Evolutionary conservation across 2,888 invertebrate species (phyloP), one percentile per base, ranked within the genome.

Genomic region (Ashinkailepas kermadecensis): DNA sequence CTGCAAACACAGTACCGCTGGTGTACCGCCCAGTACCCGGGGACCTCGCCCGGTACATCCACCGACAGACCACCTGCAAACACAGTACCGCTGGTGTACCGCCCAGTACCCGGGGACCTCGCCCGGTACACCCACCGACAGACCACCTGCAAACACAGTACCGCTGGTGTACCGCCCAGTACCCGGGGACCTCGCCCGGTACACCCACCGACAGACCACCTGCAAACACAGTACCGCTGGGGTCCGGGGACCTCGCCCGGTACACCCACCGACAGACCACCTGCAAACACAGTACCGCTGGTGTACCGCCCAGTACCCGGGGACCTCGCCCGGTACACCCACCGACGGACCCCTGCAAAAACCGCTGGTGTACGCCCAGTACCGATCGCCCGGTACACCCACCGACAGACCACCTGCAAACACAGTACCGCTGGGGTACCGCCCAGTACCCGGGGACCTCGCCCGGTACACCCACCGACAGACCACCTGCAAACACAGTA

Each of bases 51-150:
- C 92, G 95, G 84, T 88, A 89, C 84, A 21, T 93, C 97, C 21
- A 94, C 90, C 0, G 95, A 91, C 85, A 84, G 64, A 6, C 83
- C 84, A 65, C 84, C 84, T 84, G 81, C 8, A 39, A 39, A 39
- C 39, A 39, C 39, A 39, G 39, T 39, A 39, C 39, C 39, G 39
- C 39, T 39, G 39, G 39, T 4, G 39, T 39, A 4, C 4, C 39
- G 4, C 39, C 39, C 39, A 39, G 4, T 39, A 39, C 39, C 92
- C 92, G 83, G 88, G 87, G n/a, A 92, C 87, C 84, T 92, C 87
- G 80, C 91, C 86, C 92, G 95, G 84, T 88, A 89, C 84, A 21
- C 93, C 97, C 21, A 94, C 90, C 0, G 95, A 91, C 85, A 84
- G 64, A 6, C 83, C 84, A 65, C 84, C 84, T 84, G 81, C 8